phyloP scores from a whole-genome alignment of 2,797 vertebrate species.

The Vespertilio murinus region DNA sequence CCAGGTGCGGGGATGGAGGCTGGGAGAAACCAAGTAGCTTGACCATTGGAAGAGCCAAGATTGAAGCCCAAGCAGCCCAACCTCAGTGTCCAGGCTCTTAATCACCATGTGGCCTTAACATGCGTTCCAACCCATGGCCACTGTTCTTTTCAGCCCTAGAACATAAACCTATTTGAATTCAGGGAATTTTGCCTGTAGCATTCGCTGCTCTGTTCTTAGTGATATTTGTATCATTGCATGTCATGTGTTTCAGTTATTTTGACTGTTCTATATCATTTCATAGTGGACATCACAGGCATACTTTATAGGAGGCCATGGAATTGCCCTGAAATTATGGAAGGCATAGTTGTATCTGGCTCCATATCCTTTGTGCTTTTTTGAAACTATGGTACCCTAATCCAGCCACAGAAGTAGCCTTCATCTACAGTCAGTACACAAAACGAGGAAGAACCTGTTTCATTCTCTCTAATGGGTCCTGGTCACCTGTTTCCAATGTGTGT shows the following conservation, averaged over 20 bases:
- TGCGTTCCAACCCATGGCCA: not conserved
- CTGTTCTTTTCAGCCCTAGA: not conserved
- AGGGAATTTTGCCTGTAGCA: not conserved
- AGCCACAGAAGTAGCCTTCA: not conserved
- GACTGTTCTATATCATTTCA: not conserved
- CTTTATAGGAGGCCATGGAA: not conserved
- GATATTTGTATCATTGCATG: not conserved
- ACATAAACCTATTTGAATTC: not conserved
- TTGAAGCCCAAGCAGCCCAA: not conserved
- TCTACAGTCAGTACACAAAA: not conserved
- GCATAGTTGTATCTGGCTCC: not conserved
- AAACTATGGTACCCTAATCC: not conserved
- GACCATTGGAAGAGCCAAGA: not conserved
- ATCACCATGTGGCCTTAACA: not conserved
- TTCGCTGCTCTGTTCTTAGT: not conserved
- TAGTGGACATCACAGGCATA: not conserved
- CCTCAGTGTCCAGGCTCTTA: not conserved
- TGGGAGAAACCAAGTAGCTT: not conserved
- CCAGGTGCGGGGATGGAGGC: not conserved
- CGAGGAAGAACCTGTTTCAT: not conserved
- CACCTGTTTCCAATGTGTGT: not conserved
- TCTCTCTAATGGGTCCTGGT: not conserved
- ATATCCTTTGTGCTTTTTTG: not conserved
- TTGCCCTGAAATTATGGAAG: not conserved
- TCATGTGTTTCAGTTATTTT: not conserved